Evolutionary conservation across 2,888 invertebrate species (phyloP).

Genomic region (Macaria notata): DNA sequence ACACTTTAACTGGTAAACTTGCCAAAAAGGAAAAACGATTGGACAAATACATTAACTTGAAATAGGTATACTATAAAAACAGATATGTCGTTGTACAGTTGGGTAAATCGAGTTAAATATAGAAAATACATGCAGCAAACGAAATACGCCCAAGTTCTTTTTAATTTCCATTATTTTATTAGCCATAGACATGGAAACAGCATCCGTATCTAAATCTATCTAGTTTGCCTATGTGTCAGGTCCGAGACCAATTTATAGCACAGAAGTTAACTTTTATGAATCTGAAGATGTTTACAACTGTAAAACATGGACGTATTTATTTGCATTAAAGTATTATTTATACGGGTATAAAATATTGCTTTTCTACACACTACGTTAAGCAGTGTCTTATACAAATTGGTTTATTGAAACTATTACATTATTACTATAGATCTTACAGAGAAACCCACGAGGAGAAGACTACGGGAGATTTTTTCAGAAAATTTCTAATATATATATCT

Average conservation of each 20-base stretch:
- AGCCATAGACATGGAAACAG: too few species aligned
- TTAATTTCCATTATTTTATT: neutral
- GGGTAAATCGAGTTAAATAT: constrained; percentile 31
- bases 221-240: too few species aligned
- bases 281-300: neutral
- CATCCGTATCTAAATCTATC: too few species aligned
- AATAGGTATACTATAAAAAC: constrained; percentile 67
- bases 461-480: constrained; percentile 71
- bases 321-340: constrained; percentile 49
- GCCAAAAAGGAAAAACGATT: constrained; percentile 55
- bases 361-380: constrained; percentile 70
- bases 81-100: constrained; percentile 75
- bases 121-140: constrained; percentile 11
- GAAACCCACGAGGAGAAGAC: constrained; percentile 64
- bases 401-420: constrained; percentile 55
- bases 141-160: constrained; percentile 8
- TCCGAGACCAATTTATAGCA: too few species aligned
- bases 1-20: constrained; percentile 45
- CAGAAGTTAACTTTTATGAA: too few species aligned
- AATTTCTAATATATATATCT: constrained; percentile 64
- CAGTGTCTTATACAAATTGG: constrained; percentile 54
- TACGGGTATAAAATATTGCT: constrained; percentile 70
- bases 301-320: constrained; percentile 4
- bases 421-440: constrained; percentile 59
- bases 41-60: constrained; percentile 51